Conservation (phyloP, 2,797 vertebrate genomes). For the Ctenopoma multispine region DNA sequence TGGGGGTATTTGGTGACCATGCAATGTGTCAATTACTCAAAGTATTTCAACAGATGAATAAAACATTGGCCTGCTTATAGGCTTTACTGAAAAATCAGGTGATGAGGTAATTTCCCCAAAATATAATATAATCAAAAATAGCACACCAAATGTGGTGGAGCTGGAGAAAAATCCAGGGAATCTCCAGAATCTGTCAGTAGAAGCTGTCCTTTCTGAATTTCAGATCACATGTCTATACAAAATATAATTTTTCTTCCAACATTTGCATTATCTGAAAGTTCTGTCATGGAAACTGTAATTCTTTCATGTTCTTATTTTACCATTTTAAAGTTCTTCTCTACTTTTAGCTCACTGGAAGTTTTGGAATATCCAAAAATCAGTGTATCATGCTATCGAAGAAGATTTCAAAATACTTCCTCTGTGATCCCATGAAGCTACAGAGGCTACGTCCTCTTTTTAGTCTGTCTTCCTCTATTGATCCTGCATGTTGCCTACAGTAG, state of each 20-base stretch:
- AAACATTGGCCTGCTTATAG: neutral
- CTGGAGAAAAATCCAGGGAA: neutral
- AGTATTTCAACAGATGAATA: neutral
- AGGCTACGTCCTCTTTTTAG: neutral
- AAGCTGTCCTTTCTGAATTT: neutral
- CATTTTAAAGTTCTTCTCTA: neutral
- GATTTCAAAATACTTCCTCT: slow-evolving; percentile 38
- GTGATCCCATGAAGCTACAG: neutral
- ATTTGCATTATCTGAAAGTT: no score
- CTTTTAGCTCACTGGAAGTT: slow-evolving; percentile 32
- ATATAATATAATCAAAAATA: no score
- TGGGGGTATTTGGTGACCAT: neutral
- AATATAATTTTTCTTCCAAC: neutral
- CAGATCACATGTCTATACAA: neutral
- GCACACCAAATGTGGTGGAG: neutral
- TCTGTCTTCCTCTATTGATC: no score
- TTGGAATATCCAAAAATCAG: slow-evolving; percentile 29
- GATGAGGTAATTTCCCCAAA: neutral
- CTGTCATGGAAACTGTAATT: no score
- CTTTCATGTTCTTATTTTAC: no score
- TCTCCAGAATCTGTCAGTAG: neutral
- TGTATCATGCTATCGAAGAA: neutral
- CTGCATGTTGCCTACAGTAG: accelerated
- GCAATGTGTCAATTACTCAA: no score
- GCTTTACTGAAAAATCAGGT: neutral